Conservation (phyloP, 2,113 vertebrate species). For the Cyanocitta stelleri region DNA sequence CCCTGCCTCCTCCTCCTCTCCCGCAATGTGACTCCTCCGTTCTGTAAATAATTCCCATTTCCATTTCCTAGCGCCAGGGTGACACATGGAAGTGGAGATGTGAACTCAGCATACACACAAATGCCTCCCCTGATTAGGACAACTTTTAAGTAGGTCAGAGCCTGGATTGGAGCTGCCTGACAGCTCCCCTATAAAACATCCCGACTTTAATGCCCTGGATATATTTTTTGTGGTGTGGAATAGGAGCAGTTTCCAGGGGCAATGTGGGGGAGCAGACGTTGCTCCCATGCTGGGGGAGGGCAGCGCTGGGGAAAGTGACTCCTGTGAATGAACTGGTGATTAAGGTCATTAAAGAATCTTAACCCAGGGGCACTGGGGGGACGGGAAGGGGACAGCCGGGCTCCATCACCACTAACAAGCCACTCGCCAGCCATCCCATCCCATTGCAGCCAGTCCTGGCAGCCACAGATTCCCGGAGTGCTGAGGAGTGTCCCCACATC, state of each 20-base stretch:
- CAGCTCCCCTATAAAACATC: slow-evolving; percentile 49
- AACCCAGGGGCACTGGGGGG: not conserved
- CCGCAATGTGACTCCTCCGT: not conserved
- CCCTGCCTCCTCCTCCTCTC: not conserved
- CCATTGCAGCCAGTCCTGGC: not conserved
- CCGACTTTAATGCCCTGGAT: slow-evolving; percentile 35
- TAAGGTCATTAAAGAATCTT: slow-evolving; percentile 34
- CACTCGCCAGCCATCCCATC: not conserved
- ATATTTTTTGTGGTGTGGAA: slow-evolving; percentile 21
- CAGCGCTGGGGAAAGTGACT: not conserved
- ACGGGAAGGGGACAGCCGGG: not conserved
- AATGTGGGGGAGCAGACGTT: slow-evolving; percentile 39
- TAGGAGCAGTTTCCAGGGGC: slow-evolving; percentile 19
- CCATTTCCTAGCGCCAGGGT: not conserved
- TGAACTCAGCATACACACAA: slow-evolving; percentile 22
- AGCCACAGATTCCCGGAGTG: not conserved
- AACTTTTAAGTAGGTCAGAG: slow-evolving; percentile 62
- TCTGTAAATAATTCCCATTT: not conserved
- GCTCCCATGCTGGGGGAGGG: not conserved
- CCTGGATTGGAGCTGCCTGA: slow-evolving; percentile 11
- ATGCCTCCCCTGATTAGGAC: slow-evolving; percentile 46
- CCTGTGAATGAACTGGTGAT: slow-evolving; percentile 41
- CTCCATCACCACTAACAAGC: not conserved
- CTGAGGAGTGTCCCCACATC: not conserved
- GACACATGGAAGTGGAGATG: slow-evolving; percentile 22